A percentile compares a stretch with the other conserved stretches of the same genome.
These are phyloP conservation scores for Cotesia vestalis DNA, from an alignment of 1,140 invertebrate species.

Conservation along the genomic window DNA sequence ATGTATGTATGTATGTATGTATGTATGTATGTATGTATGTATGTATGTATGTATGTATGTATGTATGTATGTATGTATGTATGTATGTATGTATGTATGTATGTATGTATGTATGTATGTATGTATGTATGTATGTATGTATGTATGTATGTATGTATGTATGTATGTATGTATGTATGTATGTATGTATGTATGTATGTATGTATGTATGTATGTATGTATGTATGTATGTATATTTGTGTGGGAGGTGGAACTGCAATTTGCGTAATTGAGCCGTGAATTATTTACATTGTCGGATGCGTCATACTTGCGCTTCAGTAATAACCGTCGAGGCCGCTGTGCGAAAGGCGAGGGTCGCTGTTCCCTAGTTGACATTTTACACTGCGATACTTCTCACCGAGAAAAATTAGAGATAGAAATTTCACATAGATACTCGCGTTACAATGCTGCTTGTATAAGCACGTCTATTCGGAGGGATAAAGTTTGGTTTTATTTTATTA, in stretches of 20 bases:
- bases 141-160: not conserved
- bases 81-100: conserved; percentile 14
- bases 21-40: not conserved
- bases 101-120: not conserved
- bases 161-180: conserved; percentile 8
- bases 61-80: not conserved
- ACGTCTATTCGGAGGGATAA: conserved; percentile 8
- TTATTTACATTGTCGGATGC: conserved; percentile 64
- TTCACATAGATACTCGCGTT: conserved; percentile 31
- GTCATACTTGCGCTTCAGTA: conserved; percentile 59
- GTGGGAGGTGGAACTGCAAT: conserved; percentile 51
- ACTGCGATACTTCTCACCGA: conserved; percentile 21
- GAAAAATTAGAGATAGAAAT: conserved; percentile 38
- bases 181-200: conserved; percentile 10
- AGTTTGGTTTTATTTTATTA: no score
- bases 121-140: conserved; percentile 14
- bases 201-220: conserved; percentile 1
- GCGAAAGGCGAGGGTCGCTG: conserved; percentile 41
- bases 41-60: conserved; percentile 14
- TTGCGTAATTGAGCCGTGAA: conserved; percentile 65
- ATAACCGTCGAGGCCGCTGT: conserved; percentile 52
- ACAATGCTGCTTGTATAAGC: not conserved
- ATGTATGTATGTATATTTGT: conserved; percentile 8
- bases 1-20: conserved; percentile 14
- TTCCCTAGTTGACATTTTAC: conserved; percentile 47